Base-by-base conservation (phyloP, 2,888 invertebrate species). In the Leucozona laternaria region DNA sequence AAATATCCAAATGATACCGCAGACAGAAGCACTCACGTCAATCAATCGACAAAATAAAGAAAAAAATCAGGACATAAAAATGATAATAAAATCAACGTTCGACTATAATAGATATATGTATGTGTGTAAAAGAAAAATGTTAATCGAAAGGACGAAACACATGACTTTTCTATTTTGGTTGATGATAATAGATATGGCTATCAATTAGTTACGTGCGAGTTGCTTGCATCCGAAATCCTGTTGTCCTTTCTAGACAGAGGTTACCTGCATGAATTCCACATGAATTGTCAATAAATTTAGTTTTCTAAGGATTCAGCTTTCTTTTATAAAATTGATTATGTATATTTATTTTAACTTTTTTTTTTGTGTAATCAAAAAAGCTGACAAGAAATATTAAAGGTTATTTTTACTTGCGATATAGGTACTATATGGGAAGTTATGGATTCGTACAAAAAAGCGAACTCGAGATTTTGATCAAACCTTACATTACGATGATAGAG, bases 151-250 rank as follows among this genome's bases (percentile, higher is more conserved):
- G 48, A 66, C 45, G 20, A 31, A 48, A 31, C 48, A 31, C 48
- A 48, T 53, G 50, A 53, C 37, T 66, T 68, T 68, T 50, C 50
- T 34, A 31, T 48, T 48, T 60, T 53, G 22, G 2, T 37, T 37
- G 13, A 37, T n/a, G 34, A 11, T 31, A 62, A 68, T 60, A 34
- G 58, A 75, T 70, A 73, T 78, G 31, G 34, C 25, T 75, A 78
- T 68, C 78, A 40, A 71, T 79, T 83, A 83, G 79, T 83, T 83
- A 79, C 79, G 64, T 79, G 73, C 34, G 11, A 40, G 25, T 55
- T 11, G 34, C n/a, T 40, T 53, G 20, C 22, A 20, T 31, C 15
- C 2, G 43, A 4, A 53, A 72, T 73, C 22, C 25, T 66, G 72
- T 50, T 17, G 20, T 31, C 25, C 64, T 28, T 13, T 7, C 7